A percentile compares a stretch with the other conserved stretches of the same genome.
phyloP scores from a whole-genome alignment of 2,888 invertebrate genomes.

The Caenorhabditis plicata region DNA sequence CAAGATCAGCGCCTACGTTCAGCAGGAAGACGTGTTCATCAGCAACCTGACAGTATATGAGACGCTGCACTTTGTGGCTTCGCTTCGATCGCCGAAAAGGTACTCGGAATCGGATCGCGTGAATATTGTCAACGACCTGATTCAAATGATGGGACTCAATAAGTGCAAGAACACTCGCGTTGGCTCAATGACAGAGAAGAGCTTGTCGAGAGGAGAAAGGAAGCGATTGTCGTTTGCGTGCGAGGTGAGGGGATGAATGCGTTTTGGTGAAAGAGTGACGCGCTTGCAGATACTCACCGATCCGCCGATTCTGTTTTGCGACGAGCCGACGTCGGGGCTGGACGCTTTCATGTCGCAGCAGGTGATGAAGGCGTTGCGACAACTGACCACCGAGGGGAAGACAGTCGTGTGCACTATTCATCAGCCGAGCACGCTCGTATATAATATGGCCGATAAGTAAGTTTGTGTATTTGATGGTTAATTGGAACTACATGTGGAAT shows the following conservation, averaged over 20 bases:
- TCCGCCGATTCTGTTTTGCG: slow-evolving; percentile 48
- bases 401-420: slow-evolving; percentile 89
- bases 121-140: slow-evolving; percentile 27
- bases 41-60: slow-evolving; percentile 81
- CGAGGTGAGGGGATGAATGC: too few relatives aligned
- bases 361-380: slow-evolving; percentile 62
- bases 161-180: slow-evolving; percentile 33
- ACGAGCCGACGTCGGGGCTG: slow-evolving; percentile 46
- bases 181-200: slow-evolving; percentile 71
- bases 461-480: not conserved
- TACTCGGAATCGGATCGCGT: slow-evolving; percentile 44
- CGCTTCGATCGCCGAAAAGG: slow-evolving; percentile 21
- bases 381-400: slow-evolving; percentile 74
- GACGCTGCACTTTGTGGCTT: slow-evolving; percentile 79
- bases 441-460: slow-evolving; percentile 80
- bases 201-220: slow-evolving; percentile 93
- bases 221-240: slow-evolving; percentile 69
- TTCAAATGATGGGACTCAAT: slow-evolving; percentile 31
- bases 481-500: not conserved
- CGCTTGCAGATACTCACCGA: slow-evolving; percentile 46
- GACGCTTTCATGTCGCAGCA: slow-evolving; percentile 46
- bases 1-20: slow-evolving; percentile 80
- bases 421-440: slow-evolving; percentile 86
- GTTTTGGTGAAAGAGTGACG: too few relatives aligned
- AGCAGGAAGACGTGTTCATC: slow-evolving; percentile 85